These are phyloP conservation scores for Takifugu rubripes DNA, from an alignment of 2,797 vertebrate species.

Conservation along the genomic window DNA sequence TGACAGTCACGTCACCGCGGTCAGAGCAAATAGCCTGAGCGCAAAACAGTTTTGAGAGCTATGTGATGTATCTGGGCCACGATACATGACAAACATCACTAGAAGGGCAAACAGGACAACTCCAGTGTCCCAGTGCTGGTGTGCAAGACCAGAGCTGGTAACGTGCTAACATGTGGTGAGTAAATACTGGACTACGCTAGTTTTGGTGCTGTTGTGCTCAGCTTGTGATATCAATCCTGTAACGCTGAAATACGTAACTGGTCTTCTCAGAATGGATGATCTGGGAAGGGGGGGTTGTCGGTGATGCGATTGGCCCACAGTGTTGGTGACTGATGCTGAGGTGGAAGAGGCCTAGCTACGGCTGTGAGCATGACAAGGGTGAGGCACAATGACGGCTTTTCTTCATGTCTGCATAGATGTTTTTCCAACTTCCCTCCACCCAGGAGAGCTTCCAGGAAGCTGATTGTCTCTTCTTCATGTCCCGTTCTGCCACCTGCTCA, in stretches of 20 bases:
- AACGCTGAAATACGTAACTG: not conserved
- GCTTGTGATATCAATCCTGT: too few species aligned
- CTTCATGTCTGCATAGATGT: slow-evolving; percentile 32
- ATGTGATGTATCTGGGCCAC: too few species aligned
- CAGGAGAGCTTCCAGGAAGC: slow-evolving; percentile 1
- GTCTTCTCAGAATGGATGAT: not conserved
- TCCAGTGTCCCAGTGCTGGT: too few species aligned
- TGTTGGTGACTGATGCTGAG: not conserved
- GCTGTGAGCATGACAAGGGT: not conserved
- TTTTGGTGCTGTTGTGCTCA: too few species aligned
- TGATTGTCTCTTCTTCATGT: slow-evolving; percentile 4
- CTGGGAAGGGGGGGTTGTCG: not conserved
- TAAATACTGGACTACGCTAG: too few species aligned
- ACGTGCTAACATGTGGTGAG: too few species aligned
- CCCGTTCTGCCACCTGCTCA: not conserved
- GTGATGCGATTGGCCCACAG: not conserved
- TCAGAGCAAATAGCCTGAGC: too few species aligned
- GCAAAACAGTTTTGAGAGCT: too few species aligned
- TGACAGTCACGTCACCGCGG: slow-evolving; percentile 6
- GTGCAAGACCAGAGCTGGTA: too few species aligned
- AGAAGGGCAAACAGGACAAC: too few species aligned
- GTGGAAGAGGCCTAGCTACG: slow-evolving; percentile 1
- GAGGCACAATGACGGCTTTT: slow-evolving; percentile 23
- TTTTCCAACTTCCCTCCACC: slow-evolving; percentile 10
- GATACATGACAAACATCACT: too few species aligned